A percentile compares a stretch with the other conserved stretches of the same genome.
These are phyloP conservation scores for Centrocercus urophasianus DNA, from an alignment of 2,113 vertebrate genomes.

Conservation along the genomic window DNA sequence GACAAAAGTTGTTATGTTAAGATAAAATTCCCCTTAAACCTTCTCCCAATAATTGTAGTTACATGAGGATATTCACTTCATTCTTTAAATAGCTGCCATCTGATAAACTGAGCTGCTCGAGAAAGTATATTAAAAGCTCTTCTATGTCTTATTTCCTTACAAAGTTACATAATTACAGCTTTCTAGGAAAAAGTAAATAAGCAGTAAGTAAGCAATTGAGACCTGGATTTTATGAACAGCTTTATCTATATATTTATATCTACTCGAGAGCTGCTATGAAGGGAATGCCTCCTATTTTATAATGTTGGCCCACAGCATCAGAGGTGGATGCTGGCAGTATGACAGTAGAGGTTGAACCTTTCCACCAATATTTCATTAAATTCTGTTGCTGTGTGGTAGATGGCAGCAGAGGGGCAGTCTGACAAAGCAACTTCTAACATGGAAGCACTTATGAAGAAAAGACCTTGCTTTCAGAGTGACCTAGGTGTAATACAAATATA, in stretches of 20 bases:
- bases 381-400: no score
- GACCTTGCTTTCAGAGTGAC: no score
- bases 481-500: not conserved
- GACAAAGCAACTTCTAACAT: no score
- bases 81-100: not conserved
- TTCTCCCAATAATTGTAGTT: not conserved
- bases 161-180: not conserved
- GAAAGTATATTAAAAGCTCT: constrained; percentile 6
- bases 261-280: not conserved
- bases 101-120: not conserved
- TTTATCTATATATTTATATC: not conserved
- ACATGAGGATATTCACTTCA: not conserved
- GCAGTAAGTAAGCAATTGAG: not conserved
- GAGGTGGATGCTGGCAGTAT: no score
- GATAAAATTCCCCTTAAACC: not conserved
- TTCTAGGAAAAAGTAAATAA: not conserved
- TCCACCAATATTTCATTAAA: no score
- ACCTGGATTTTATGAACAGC: not conserved
- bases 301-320: no score
- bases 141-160: not conserved
- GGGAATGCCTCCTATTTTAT: not conserved
- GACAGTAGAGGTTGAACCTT: no score
- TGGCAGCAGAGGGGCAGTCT: no score
- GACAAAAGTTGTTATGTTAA: not conserved
- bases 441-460: no score